Evolutionary conservation across 2,113 vertebrate species (phyloP).

Genomic region (Aegithalos caudatus): DNA sequence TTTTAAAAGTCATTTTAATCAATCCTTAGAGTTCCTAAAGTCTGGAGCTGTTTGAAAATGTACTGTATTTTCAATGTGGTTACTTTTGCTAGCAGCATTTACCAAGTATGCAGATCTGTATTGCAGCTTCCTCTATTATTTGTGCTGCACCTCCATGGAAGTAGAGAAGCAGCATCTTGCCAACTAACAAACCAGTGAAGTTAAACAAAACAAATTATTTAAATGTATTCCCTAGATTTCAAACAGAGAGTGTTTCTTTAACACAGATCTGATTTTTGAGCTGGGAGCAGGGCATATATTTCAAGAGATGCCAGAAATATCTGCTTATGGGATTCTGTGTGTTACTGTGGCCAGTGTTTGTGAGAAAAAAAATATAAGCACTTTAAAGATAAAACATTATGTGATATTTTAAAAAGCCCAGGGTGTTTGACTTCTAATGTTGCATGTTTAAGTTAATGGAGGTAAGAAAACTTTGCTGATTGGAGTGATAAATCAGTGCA

Average conservation of each 20-base stretch:
- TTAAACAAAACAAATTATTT: neutral
- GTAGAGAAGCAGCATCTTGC: neutral
- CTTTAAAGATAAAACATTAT: conserved; percentile 29
- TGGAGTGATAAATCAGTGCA: neutral
- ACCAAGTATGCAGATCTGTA: neutral
- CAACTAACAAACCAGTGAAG: neutral
- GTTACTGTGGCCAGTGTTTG: neutral
- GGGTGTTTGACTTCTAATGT: neutral
- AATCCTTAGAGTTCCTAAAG: neutral
- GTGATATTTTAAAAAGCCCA: neutral
- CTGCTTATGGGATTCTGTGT: neutral
- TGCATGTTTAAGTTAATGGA: conserved; percentile 14
- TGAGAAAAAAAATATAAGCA: conserved; percentile 36
- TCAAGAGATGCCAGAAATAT: neutral
- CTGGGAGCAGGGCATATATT: neutral
- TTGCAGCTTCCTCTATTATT: neutral
- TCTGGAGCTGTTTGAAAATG: neutral
- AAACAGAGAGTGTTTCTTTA: neutral
- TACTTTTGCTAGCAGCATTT: neutral
- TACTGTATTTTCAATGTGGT: neutral
- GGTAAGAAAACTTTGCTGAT: conserved; percentile 46
- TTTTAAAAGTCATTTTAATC: neutral
- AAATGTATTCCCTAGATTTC: neutral
- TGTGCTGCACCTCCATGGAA: neutral
- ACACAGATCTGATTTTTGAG: neutral